Base-by-base conservation (phyloP, 2,888 invertebrate genomes). In the Tipula lateralis region DNA sequence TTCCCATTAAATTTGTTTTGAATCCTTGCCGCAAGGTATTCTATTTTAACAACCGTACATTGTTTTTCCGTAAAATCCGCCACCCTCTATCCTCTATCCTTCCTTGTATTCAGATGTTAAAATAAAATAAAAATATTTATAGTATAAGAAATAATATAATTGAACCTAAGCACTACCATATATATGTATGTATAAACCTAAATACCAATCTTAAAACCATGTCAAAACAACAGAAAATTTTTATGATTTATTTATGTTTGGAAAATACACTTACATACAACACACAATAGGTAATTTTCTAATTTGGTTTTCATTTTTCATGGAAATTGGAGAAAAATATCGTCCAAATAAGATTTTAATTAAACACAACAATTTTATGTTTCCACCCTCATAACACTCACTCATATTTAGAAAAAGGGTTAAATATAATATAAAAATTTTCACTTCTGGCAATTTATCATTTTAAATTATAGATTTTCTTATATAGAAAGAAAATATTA, bases 311-410 rank as follows among this genome's bases (percentile, higher is more conserved):
- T 12, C 24, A 66, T 66, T 66, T 66, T 66, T 19, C 24, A 24
- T 19, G 66, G 24, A 66, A 66, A 66, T 66, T 66, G 24, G 24
- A 66, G n/a, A 39, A 44, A 44, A 36, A 66, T 24, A 66, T 24
- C 66, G 66, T 66, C 66, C 66, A 66, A 66, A 66, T 66, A 66
- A 66, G 66, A 66, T 66, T 66, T 66, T 66, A 66, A 66, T 66
- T 66, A 24, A 66, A 66, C 66, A 66, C 66, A 66, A 66, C 66
- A 66, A 24, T 66, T 66, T 66, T 66, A 66, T 66, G 19, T 66
- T 24, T 12, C 19, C 19, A 19, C 39, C 50, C 66, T 66, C 24
- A 24, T 66, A 24, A 66, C 66, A 66, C 66, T 66, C n/a, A n/a
- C 66, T 66, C 24, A 13, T n/a, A n/a, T 66, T 66, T 9, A 5